These are phyloP conservation scores for Microctenopoma stevenorrisi DNA, from an alignment of 2,797 vertebrate species.

Conservation along the genomic window DNA sequence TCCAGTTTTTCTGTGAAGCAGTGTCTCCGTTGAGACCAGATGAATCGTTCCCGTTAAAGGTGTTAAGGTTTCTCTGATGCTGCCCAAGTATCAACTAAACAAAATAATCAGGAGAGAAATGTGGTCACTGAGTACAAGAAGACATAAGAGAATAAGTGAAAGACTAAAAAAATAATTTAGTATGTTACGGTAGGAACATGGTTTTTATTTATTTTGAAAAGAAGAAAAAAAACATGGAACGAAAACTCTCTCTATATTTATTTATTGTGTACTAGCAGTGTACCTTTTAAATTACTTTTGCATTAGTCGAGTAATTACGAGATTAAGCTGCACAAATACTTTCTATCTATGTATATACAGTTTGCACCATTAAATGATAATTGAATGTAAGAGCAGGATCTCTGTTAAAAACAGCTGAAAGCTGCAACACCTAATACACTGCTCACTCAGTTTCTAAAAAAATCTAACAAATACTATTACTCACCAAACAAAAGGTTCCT, in stretches of 20 bases:
- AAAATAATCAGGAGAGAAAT: conserved; percentile 14
- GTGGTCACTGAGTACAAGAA: not conserved
- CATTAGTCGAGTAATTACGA: not conserved
- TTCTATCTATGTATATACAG: not conserved
- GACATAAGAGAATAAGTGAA: not conserved
- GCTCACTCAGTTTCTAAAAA: too few species aligned
- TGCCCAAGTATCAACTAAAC: conserved; percentile 82
- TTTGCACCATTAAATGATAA: too few species aligned
- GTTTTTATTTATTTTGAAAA: not conserved
- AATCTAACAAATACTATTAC: conserved; percentile 19
- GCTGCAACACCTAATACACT: too few species aligned
- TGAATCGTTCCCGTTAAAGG: conserved; percentile 58
- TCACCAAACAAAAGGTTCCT: conserved; percentile 69
- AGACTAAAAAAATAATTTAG: not conserved
- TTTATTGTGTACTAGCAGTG: not conserved
- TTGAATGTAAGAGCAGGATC: too few species aligned
- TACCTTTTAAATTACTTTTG: not conserved
- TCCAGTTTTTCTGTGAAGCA: conserved; percentile 48
- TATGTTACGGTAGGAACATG: not conserved
- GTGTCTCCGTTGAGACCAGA: conserved; percentile 34
- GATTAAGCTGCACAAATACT: not conserved
- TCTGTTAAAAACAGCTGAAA: too few species aligned
- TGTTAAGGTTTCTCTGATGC: conserved; percentile 56
- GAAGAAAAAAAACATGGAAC: not conserved
- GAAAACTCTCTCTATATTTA: too few species aligned